These are phyloP conservation scores for Mycteria americana DNA, from an alignment of 2,797 vertebrate genomes.

Conservation along the genomic window DNA sequence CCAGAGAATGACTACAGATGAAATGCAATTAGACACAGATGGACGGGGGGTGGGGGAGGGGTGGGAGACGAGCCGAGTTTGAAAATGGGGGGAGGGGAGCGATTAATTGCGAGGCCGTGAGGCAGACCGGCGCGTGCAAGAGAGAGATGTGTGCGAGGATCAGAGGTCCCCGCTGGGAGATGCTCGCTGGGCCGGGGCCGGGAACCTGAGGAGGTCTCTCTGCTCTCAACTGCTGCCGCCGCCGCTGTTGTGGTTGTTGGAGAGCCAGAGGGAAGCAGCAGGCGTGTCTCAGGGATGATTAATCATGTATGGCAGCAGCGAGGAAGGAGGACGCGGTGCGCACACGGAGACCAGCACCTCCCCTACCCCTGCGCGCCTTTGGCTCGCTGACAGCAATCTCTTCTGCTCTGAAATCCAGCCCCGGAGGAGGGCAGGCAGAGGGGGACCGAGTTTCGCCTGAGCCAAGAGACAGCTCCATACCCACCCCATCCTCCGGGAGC, in stretches of 20 bases:
- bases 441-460: background rate
- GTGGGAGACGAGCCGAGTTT: constrained; percentile 18
- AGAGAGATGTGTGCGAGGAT: background rate
- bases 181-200: background rate
- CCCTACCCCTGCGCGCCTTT: background rate
- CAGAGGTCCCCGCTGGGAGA: constrained; percentile 45
- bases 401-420: constrained; percentile 11
- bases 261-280: constrained; percentile 63
- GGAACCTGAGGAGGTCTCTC: constrained; percentile 49
- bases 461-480: background rate
- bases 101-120: constrained; percentile 35
- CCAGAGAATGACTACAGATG: constrained; percentile 59
- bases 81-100: constrained; percentile 34
- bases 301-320: constrained; percentile 64
- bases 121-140: background rate
- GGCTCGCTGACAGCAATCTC: background rate
- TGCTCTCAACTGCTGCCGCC: constrained; percentile 23
- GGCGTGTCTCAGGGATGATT: constrained; percentile 67
- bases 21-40: constrained; percentile 66
- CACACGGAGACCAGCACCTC: constrained; percentile 22
- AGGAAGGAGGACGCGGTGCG: constrained; percentile 34
- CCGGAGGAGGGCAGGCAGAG: background rate
- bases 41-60: constrained; percentile 32
- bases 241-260: constrained; percentile 33
- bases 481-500: background rate